These are phyloP conservation scores for Gasterosteus nipponicus DNA, from an alignment of 2,113 vertebrate species.

Conservation along the genomic window DNA sequence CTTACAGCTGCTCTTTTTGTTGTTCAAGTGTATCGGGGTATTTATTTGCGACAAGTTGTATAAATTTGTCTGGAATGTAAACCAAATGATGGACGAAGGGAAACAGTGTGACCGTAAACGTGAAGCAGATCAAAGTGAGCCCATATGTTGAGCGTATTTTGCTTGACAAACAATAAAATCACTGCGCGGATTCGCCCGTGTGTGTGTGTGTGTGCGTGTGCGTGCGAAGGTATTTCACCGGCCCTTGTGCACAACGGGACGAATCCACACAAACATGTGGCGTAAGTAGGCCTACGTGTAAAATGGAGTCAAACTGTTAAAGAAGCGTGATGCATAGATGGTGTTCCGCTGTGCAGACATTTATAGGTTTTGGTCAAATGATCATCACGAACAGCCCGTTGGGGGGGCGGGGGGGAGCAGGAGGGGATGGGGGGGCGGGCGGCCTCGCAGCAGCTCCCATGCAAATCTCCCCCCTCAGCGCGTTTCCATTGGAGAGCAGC, in stretches of 20 bases:
- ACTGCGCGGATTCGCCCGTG: too few species aligned
- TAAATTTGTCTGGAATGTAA: not conserved
- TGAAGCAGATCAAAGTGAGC: not conserved
- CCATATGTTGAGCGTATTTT: not conserved
- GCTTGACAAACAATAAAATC: not conserved
- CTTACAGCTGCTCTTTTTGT: not conserved
- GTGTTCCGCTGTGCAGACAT: conserved; percentile 20
- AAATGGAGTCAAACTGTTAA: not conserved
- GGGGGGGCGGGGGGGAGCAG: conserved; percentile 3
- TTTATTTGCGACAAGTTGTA: not conserved
- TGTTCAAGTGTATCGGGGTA: not conserved
- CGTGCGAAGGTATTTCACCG: not conserved
- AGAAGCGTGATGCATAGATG: not conserved
- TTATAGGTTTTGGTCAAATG: conserved; percentile 60
- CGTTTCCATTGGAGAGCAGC: conserved; percentile 74
- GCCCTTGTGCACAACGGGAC: not conserved
- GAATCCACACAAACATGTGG: not conserved
- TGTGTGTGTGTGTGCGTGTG: not conserved
- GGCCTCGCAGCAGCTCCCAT: conserved; percentile 61
- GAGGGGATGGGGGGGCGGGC: not conserved
- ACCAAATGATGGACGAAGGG: not conserved
- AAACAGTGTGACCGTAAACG: not conserved
- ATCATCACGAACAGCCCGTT: conserved; percentile 46
- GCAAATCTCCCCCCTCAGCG: conserved; percentile 61
- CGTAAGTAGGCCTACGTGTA: not conserved